Base-by-base conservation (phyloP, 2,113 vertebrate genomes). In the Nycticorax nycticorax region DNA sequence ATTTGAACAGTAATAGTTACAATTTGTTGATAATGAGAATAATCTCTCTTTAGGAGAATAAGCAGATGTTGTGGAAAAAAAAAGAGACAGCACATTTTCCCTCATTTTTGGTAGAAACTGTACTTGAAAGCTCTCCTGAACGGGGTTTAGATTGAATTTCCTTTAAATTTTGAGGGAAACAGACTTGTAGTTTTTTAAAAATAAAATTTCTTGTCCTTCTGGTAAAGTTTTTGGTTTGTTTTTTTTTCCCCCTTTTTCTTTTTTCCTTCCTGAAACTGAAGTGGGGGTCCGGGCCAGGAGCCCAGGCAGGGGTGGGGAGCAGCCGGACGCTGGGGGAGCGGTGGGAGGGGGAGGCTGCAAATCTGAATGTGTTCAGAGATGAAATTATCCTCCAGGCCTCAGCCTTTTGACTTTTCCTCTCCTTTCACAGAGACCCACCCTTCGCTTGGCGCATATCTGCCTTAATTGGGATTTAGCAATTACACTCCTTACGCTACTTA, bases 311-410 rank as follows among this genome's bases (percentile, higher is more conserved):
- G 8, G 14, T 45, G 30, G 17, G 13, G 82, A 68, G 52, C 1
- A 3, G 23, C 18, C 1, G 2, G 52, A 11, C 1, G 6, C 12
- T 1, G 3, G 5, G 53, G 55, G 15, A 74, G 62, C 0, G 0
- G 12, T 0, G 5, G 30, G 30, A 69, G 30, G 24, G 80, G 9
- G 28, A 26, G 10, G 10, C 16, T 45, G 30, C 47, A 23, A 8
- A 59, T 19, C 27, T 20, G 13, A 47, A 37, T 3, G 6, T 1
- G 6, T 27, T 21, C 55, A 21, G 41, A 66, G 47, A 64, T 6
- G 3, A 76, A 68, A 18, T 16, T 6, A 55, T 6, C 56, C 79
- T 12, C 2, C 0, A 1, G 85, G 13, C 56, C 81, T 77, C 73
- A 69, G 39, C 41, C 28, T 72, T 43, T 32, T 18, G n/a, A 6